Conservation (phyloP, 2,888 invertebrate species). For the Drosophila trichaetosa region DNA sequence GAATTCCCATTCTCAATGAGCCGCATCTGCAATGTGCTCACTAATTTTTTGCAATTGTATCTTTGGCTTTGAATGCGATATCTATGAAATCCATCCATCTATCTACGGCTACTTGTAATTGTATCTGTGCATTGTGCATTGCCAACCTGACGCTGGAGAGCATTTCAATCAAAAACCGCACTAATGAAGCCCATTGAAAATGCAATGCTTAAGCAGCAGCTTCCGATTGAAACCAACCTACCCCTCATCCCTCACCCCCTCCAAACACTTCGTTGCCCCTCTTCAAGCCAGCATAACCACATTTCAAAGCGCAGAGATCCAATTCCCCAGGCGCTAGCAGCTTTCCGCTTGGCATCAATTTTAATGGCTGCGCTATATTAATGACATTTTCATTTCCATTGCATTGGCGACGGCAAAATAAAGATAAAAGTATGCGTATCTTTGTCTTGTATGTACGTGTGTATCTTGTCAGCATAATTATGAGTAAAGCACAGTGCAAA, state of each 20-base stretch:
- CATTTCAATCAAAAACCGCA: slow-evolving; percentile 76
- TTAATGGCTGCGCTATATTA: slow-evolving; percentile 79
- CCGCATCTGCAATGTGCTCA: slow-evolving; percentile 53
- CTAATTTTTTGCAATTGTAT: slow-evolving; percentile 76
- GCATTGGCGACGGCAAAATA: slow-evolving; percentile 49
- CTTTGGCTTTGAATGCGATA: slow-evolving; percentile 41
- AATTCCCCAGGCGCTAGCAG: slow-evolving; percentile 62
- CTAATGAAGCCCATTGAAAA: slow-evolving; percentile 77
- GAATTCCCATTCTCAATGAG: slow-evolving; percentile 37
- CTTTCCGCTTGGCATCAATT: slow-evolving; percentile 71
- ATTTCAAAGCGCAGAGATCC: slow-evolving; percentile 54
- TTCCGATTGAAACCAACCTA: slow-evolving; percentile 46
- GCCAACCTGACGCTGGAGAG: slow-evolving; percentile 42
- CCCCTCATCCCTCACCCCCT: neutral
- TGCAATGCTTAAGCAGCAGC: slow-evolving; percentile 71
- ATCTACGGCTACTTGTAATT: slow-evolving; percentile 60
- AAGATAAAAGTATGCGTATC: slow-evolving; percentile 32
- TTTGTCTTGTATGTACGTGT: slow-evolving; percentile 36
- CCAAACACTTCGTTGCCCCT: neutral
- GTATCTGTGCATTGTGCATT: slow-evolving; percentile 53
- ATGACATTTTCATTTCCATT: slow-evolving; percentile 80
- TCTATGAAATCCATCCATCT: slow-evolving; percentile 51
- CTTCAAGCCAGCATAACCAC: slow-evolving; percentile 41
- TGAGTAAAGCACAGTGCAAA: slow-evolving; percentile 16
- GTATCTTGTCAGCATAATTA: slow-evolving; percentile 79